Evolutionary conservation across 1,140 invertebrate species (phyloP).

Genomic region (Eufriesea mexicana): DNA sequence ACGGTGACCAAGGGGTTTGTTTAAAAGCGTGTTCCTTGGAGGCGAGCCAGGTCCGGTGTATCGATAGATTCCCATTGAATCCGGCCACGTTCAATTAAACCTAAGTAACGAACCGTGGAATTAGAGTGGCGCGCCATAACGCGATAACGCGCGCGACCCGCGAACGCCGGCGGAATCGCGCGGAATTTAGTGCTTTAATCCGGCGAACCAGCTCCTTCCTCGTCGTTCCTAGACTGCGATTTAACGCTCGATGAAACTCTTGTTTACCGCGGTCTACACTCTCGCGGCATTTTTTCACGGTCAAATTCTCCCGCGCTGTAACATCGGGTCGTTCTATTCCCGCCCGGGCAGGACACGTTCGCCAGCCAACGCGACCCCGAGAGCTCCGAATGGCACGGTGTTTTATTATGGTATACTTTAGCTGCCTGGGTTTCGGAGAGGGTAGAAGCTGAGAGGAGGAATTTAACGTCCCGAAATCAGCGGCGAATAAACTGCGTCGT

Average conservation of each 20-base stretch:
- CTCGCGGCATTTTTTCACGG: neutral
- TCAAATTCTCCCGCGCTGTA: neutral
- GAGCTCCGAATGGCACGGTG: conserved; percentile 12
- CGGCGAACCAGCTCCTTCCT: neutral
- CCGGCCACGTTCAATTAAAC: conserved; percentile 49
- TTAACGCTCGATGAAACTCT: conserved; percentile 50
- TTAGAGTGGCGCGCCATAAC: conserved; percentile 35
- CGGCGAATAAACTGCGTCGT: neutral
- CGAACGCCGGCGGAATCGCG: conserved; percentile 19
- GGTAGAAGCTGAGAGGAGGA: neutral
- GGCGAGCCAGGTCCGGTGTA: conserved; percentile 20
- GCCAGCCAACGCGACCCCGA: neutral
- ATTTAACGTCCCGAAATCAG: conserved; percentile 28
- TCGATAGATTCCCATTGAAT: conserved; percentile 41
- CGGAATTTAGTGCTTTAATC: conserved; percentile 47
- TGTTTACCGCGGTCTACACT: conserved; percentile 19
- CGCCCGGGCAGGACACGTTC: neutral
- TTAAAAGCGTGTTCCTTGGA: conserved; percentile 30
- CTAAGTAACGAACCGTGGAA: conserved; percentile 51
- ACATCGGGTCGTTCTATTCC: conserved; percentile 14
- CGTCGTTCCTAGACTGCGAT: conserved; percentile 18
- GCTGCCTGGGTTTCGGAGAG: neutral
- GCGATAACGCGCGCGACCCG: conserved; percentile 24
- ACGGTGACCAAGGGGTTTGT: neutral
- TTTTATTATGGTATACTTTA: no score